A percentile compares a stretch with the other conserved stretches of the same genome.
Evolutionary conservation across 64 coral and sea anemone genomes (phyloP).

Genomic region (Montipora cactus): DNA sequence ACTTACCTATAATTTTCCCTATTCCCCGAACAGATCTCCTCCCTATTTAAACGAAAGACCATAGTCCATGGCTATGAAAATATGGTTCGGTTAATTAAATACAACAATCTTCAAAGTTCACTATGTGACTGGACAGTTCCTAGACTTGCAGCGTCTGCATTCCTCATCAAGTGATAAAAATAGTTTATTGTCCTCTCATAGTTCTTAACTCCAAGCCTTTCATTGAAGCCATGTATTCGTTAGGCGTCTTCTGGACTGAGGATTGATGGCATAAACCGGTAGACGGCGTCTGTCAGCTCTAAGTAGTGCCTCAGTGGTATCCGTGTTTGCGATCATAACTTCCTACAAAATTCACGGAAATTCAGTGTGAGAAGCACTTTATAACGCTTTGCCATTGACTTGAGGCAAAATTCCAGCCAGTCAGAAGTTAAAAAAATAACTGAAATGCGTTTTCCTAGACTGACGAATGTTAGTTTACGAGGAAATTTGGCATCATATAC

Average conservation of each 20-base stretch:
- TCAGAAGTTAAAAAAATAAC: no score
- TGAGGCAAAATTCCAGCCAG: no score
- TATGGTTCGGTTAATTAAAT: no score
- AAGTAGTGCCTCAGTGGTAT: slow-evolving; percentile 85
- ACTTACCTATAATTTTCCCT: no score
- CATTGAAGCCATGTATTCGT: slow-evolving; percentile 87
- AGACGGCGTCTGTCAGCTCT: slow-evolving; percentile 74
- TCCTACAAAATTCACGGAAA: slow-evolving; percentile 21
- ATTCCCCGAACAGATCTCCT: no score
- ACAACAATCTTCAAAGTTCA: slow-evolving; percentile 8
- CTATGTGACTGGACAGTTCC: background rate
- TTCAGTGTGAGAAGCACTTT: no score
- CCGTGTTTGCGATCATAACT: slow-evolving; percentile 79
- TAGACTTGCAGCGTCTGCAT: slow-evolving; percentile 50
- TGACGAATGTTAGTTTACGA: no score
- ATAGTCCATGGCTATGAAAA: no score
- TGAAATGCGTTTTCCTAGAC: no score
- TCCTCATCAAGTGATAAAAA: slow-evolving; percentile 88
- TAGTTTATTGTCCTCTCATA: slow-evolving; percentile 95
- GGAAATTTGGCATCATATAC: no score
- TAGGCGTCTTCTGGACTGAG: slow-evolving; percentile 61
- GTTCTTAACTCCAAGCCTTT: slow-evolving; percentile 87
- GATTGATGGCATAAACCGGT: slow-evolving; percentile 88
- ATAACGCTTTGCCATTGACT: no score
- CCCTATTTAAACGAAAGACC: no score